Evolutionary conservation across 2,888 invertebrate species (phyloP), one percentile per base, ranked within the genome.

Genomic region (Polydrusus pterygomalis): DNA sequence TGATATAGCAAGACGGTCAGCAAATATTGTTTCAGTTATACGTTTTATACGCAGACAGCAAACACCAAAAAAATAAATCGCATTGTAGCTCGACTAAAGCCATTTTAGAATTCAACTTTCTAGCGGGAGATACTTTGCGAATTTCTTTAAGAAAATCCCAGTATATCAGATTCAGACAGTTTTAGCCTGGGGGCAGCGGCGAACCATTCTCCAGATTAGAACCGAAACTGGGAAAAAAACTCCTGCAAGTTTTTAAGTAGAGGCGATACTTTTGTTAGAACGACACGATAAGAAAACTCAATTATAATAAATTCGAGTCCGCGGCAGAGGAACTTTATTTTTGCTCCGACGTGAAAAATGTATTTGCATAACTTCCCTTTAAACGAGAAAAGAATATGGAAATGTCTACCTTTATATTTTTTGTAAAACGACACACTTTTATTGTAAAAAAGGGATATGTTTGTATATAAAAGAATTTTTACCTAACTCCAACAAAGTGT

Each of bases 251-350:
- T 68, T 68, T 56, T 62, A 63, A 65, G 54, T 47, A 65, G 56
- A 64, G 45, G 65, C 70, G 68, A 65, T 68, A 70, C 72, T 75
- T 70, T 76, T 74, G 71, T 77, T 70, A 63, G 63, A 60, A 73
- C 63, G 70, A 34, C 70, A 70, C 75, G 78, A 78, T 78, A 78
- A 78, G 78, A 70, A 74, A 70, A 78, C 73, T 62, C 78, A 78
- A 78, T 78, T 78, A 78, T 76, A 75, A 78, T 78, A 78, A 78
- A 78, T 78, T 76, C 74, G 78, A 40, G 56, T 73, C 63, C 73
- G 58, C 45, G 15, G 38, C 40, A 51, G 47, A 67, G 68, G 65
- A 63, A 73, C 70, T 78, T 78, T 72, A 65, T 77, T 77, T 25
- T 38, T 25, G 58, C n/a, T 30, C 43, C 20, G 30, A 38, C 60